Percentiles rank a stretch among this genome's conserved stretches.
Conservation (phyloP, 2,888 invertebrate genomes). For the Germaria angustata region DNA sequence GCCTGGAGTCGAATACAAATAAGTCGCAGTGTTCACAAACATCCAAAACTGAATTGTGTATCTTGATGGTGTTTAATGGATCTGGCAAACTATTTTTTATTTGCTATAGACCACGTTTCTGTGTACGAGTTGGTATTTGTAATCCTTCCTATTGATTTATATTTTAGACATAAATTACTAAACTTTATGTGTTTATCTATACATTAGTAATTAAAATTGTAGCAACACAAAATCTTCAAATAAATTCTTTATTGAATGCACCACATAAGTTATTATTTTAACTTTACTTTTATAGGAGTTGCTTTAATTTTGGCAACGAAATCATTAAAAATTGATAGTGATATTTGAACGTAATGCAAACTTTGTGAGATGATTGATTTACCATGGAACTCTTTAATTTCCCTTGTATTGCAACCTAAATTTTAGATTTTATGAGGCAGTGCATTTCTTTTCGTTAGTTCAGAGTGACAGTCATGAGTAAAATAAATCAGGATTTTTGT, state of each 20-base stretch:
- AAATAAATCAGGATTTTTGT: background rate
- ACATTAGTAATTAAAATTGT: slow-evolving; percentile 61
- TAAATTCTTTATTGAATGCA: slow-evolving; percentile 28
- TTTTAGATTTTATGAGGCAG: background rate
- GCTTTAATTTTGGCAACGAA: background rate
- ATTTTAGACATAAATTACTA: slow-evolving; percentile 48
- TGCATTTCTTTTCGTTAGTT: background rate
- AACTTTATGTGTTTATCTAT: slow-evolving; percentile 21
- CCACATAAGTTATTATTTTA: background rate
- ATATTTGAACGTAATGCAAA: background rate
- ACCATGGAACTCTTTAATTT: too few relatives aligned
- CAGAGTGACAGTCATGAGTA: background rate
- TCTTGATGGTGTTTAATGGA: slow-evolving; percentile 28
- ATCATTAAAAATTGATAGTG: background rate
- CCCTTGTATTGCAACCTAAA: background rate
- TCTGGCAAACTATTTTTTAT: slow-evolving; percentile 28
- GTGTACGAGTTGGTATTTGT: background rate
- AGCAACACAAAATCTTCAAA: slow-evolving; percentile 37
- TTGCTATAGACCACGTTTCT: background rate
- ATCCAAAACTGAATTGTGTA: background rate
- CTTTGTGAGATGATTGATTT: background rate
- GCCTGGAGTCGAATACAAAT: slow-evolving; percentile 64
- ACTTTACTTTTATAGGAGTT: background rate
- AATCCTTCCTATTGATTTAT: slow-evolving; percentile 57
- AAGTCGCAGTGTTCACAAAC: slow-evolving; percentile 25